Evolutionary conservation across 2,797 vertebrate genomes (phyloP).

Genomic region (Muscicapa striata): DNA sequence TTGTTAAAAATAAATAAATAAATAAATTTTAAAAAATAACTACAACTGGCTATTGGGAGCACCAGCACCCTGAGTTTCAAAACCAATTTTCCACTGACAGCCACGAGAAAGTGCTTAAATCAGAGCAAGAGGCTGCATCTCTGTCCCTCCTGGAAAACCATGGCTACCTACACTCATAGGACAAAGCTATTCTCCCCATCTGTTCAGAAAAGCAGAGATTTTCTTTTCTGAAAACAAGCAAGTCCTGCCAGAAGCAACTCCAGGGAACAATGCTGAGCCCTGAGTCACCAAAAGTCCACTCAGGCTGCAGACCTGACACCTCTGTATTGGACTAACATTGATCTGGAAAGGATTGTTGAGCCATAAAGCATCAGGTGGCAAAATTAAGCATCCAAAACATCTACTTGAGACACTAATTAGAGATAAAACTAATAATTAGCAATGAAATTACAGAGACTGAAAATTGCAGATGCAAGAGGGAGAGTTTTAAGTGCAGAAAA

Average conservation of each 20-base stretch:
- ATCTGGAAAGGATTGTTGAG: background rate
- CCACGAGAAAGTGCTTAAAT: background rate
- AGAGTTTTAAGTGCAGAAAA: background rate
- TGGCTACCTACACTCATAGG: background rate
- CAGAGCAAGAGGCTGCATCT: background rate
- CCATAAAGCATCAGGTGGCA: background rate
- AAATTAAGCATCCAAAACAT: background rate
- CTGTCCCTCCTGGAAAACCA: background rate
- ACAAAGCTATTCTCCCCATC: background rate
- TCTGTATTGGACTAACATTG: background rate
- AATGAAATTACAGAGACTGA: background rate
- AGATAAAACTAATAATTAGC: background rate
- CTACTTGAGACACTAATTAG: background rate
- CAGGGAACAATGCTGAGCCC: background rate
- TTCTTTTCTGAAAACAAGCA: background rate
- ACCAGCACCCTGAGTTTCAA: background rate
- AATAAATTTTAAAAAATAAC: fast-evolving
- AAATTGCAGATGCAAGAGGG: background rate
- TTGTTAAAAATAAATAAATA: background rate
- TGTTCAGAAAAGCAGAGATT: background rate
- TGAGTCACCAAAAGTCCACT: background rate
- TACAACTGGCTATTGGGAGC: background rate
- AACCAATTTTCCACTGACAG: background rate
- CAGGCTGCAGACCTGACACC: background rate
- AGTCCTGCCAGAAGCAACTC: background rate